phyloP scores from a whole-genome alignment of 2,113 vertebrate genomes.

The Sclerurus mexicanus region DNA sequence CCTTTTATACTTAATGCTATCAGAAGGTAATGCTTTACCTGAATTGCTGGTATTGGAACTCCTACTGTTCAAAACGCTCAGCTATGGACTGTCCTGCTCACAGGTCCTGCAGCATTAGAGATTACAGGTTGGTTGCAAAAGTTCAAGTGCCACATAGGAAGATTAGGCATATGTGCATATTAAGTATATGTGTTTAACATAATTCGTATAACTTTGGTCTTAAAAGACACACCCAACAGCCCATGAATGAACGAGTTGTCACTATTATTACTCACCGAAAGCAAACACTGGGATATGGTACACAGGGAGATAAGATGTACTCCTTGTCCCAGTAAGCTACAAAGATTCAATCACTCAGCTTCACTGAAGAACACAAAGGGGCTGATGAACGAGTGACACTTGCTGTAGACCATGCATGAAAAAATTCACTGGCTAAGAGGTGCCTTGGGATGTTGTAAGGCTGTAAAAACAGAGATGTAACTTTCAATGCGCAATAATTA shows the following conservation, averaged over 20 bases:
- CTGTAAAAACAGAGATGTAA: not conserved
- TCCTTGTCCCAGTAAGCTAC: not conserved
- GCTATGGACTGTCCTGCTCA: not conserved
- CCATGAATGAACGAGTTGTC: not conserved
- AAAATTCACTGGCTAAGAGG: not conserved
- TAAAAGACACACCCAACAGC: not conserved
- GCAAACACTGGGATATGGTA: not conserved
- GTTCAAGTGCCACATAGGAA: not conserved
- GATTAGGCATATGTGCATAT: not conserved
- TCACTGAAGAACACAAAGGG: not conserved
- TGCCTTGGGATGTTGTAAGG: not conserved
- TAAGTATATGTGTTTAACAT: not conserved
- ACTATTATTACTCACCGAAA: not conserved
- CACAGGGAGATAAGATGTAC: not conserved
- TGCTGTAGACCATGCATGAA: not conserved
- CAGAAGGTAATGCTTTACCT: not conserved
- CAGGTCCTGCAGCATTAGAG: not conserved
- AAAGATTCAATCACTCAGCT: not conserved
- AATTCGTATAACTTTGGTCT: not conserved
- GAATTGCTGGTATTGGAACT: not conserved
- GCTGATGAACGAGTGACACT: not conserved
- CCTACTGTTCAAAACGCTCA: not conserved
- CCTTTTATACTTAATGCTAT: not conserved
- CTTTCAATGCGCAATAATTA: not conserved
- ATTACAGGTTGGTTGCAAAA: not conserved